A percentile compares a stretch with the other conserved stretches of the same genome.
These are phyloP conservation scores for Crematogaster levior DNA, from an alignment of 2,888 invertebrate species.

Conservation along the genomic window DNA sequence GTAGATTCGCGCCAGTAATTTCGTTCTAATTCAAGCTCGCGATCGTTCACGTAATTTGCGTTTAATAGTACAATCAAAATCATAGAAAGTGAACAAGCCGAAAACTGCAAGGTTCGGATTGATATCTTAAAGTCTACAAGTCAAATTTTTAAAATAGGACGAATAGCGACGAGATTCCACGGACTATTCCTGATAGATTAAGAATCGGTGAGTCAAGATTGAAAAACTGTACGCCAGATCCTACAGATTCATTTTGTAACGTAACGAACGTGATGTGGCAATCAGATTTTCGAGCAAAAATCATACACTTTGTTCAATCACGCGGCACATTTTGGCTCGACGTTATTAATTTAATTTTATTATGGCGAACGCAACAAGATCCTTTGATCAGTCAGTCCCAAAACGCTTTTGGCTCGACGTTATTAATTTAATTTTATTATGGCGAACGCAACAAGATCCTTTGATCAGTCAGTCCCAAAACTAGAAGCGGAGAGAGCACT, in stretches of 20 bases:
- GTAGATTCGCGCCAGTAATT: constrained; percentile 41
- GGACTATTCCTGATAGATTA: not conserved
- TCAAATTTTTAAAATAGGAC: not conserved
- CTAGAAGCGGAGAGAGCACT: constrained; percentile 53
- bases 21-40: constrained; percentile 14
- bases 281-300: not conserved
- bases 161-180: not conserved
- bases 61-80: not conserved
- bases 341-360: constrained; percentile 70
- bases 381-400: constrained; percentile 68
- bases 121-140: not conserved
- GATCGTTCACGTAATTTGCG: constrained; percentile 5
- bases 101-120: not conserved
- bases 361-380: constrained; percentile 47
- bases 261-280: not conserved
- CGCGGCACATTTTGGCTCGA: constrained; percentile 40
- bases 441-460: constrained; percentile 57
- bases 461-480: constrained; percentile 65
- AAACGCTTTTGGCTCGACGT: constrained; percentile 56
- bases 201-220: not conserved
- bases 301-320: constrained; percentile 17
- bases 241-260: not conserved
- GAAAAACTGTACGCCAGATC: not conserved
- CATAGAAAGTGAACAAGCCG: not conserved
- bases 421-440: constrained; percentile 69